A percentile compares a stretch with the other conserved stretches of the same genome.
Conservation (phyloP, 2,113 vertebrate species). For the Protobothrops mucrosquamatus region DNA sequence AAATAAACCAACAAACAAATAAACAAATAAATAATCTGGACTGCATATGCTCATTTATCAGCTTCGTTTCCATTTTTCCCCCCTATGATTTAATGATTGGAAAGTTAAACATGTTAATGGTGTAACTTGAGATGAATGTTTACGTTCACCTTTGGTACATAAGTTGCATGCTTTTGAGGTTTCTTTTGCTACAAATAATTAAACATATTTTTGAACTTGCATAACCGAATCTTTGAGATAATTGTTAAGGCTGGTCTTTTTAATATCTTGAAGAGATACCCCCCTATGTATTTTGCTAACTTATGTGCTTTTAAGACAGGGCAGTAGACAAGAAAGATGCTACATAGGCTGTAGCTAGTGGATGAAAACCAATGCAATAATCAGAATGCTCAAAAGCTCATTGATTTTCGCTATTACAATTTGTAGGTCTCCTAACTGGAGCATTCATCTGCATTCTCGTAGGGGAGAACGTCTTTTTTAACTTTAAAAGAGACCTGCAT, state of each 20-base stretch:
- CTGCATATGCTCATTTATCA: background rate
- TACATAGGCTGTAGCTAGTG: background rate
- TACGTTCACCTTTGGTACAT: background rate
- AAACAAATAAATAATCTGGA: background rate
- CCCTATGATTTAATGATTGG: background rate
- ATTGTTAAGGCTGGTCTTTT: background rate
- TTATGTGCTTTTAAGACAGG: background rate
- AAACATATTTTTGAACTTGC: background rate
- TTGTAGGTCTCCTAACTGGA: background rate
- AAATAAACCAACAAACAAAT: background rate
- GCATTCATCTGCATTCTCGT: background rate
- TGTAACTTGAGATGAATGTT: background rate
- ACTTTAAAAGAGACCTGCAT: background rate
- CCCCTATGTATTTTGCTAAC: background rate
- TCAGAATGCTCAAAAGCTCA: background rate
- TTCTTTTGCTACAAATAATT: background rate
- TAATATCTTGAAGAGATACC: background rate
- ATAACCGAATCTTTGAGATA: background rate
- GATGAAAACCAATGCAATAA: background rate
- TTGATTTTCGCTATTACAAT: background rate
- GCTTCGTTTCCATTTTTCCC: background rate
- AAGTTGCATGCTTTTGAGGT: background rate
- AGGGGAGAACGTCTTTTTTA: background rate
- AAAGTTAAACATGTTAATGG: background rate
- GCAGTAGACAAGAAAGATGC: background rate